Evolutionary conservation across 2,797 vertebrate genomes (phyloP), one percentile per base, ranked within the genome.

Genomic region (Nasua narica): DNA sequence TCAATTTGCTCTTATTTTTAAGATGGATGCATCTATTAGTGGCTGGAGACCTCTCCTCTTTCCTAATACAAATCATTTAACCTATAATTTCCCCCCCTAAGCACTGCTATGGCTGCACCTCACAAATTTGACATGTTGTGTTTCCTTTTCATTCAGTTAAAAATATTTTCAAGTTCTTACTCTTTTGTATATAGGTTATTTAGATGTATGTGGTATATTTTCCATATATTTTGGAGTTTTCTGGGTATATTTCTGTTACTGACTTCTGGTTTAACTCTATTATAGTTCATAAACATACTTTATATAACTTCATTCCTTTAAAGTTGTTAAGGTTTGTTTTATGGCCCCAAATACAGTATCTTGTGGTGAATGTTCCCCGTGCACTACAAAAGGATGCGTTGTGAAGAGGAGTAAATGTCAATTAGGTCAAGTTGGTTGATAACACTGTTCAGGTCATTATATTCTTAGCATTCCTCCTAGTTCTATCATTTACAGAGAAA

Each of bases 101-200:
- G 43, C 46, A 90, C 29, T 54, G 25, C 16, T 92, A 69, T 83
- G 62, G n/a, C 62, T 65, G 52, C 25, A 90, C 52, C 60, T 78
- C 82, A 58, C n/a, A 84, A 81, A 48, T 85, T 35, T 94, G 56
- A 62, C n/a, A 70, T 70, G 32, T 37, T 50, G 29, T 52, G 35
- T 84, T 93, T 95, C 72, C 70, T 91, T 96, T 81, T 69, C 50
- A 81, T 58, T 93, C 35, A 62, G 29, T 56, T 84, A 60, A 69
- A 81, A 65, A 78, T 83, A 60, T 58, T 78, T 70, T 94, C 56
- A 25, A 90, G 58, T 94, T 92, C 37, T 79, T 89, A 16, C 29
- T 87, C 54, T 94, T 67, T 78, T 62, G 91, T 4, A 37, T 9
- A 37, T 11, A 40, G 18, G 16, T 81, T 86, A 29, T 74, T 85